Evolutionary conservation across 2,113 vertebrate genomes (phyloP), one percentile per base, ranked within the genome.

Genomic region (Tragelaphus imberbis): DNA sequence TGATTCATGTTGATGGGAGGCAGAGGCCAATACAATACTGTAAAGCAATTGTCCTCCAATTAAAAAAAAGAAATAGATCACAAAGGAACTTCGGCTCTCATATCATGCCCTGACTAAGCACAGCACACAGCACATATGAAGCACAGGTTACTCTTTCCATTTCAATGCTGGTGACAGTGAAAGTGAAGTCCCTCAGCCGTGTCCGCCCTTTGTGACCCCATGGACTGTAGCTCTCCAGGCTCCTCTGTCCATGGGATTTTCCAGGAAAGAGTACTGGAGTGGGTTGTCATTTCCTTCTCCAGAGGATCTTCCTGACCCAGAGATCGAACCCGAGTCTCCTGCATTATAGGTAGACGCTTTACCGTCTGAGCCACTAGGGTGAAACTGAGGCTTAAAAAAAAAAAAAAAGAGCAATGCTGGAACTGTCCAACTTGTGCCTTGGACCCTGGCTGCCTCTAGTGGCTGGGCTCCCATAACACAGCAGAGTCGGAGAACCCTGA

Each of bases 171-270:
- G 68, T 23, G 19, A 40, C 6, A 71, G 65, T 36, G n/a, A 71
- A 36, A 71, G n/a, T 36, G 68, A 71, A 71, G n/a, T 71, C 1
- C 0, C 68, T 40, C n/a, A 71, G n/a, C 68, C 2, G 0, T 21
- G 68, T 71, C n/a, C 0, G 2, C n/a, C 36, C n/a, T 23, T 40
- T 71, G n/a, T 2, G 0, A 36, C n/a, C 65, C 17, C 65, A 36
- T 23, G n/a, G n/a, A 71, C 68, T 71, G 5, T 71, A 71, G 19
- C 9, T 23, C 0, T 0, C 68, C 68, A 71, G 68, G n/a, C 68
- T 71, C 19, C 68, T 71, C 68, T 5, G 0, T 71, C 68, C n/a
- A 40, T 36, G n/a, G 65, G 65, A 71, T 71, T 40, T 71, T 71
- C 68, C 68, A 71, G 68, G 68, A n/a, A 23, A 71, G n/a, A 40